Evolutionary conservation across 2,113 vertebrate genomes (phyloP).

Genomic region (Semicossyphus pulcher): DNA sequence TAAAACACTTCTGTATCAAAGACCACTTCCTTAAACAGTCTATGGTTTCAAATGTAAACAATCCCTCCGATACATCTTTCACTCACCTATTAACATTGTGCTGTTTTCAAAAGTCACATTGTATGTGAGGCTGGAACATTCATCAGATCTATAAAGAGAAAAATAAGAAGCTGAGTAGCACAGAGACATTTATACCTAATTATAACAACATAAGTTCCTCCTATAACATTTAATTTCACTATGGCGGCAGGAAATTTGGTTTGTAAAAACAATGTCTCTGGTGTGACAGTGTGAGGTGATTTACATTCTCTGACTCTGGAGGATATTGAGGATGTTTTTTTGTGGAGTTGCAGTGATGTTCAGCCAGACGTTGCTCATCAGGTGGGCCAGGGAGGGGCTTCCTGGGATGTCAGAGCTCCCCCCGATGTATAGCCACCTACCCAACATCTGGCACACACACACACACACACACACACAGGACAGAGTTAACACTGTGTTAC

Average conservation of each 20-base stretch:
- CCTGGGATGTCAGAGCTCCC: slow-evolving; percentile 72
- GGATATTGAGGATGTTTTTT: slow-evolving; percentile 52
- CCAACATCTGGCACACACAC: slow-evolving; percentile 62
- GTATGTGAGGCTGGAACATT: slow-evolving; percentile 55
- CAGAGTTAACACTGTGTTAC: no score
- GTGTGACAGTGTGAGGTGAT: neutral
- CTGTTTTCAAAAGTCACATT: slow-evolving; percentile 73
- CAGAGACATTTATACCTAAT: no score
- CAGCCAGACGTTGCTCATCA: slow-evolving; percentile 60
- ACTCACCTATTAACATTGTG: slow-evolving; percentile 68
- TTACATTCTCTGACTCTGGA: slow-evolving; percentile 74
- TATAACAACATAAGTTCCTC: no score
- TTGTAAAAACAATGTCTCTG: no score
- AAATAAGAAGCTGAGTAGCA: neutral
- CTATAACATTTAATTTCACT: no score
- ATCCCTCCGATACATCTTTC: neutral
- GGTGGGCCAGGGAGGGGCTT: slow-evolving; percentile 61
- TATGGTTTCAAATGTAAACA: neutral
- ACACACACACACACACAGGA: no score
- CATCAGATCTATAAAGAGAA: slow-evolving; percentile 29
- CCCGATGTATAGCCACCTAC: slow-evolving; percentile 66
- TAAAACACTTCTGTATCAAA: no score
- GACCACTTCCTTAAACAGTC: no score
- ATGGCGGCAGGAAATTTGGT: no score
- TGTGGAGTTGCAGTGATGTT: slow-evolving; percentile 46